Evolutionary conservation across 2,888 invertebrate species (phyloP), one percentile per base, ranked within the genome.

Genomic region (Caenorhabditis sp.): DNA sequence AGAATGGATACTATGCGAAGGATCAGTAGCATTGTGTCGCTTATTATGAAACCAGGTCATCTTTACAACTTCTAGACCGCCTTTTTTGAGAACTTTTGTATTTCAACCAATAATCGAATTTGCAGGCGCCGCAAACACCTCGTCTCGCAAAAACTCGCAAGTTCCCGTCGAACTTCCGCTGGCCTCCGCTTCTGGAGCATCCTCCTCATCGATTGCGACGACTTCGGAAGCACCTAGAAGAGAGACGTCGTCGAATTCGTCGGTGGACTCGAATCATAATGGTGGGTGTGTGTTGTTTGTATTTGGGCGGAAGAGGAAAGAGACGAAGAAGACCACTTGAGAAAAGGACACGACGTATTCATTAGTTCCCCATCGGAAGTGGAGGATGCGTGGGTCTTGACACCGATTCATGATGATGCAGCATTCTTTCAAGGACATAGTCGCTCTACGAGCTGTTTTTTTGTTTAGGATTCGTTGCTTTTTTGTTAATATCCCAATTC

Each of bases 231-330:
- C 15, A 35, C 9, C 39, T n/a, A 27, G 17, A 41, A 39, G 63
- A n/a, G 46, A 65, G 55, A 65, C 65, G 53, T 65, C 65, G 55
- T 55, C 66, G 30, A 68, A 58, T 50, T 56, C 53, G 41, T 65
- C 66, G 39, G 58, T 68, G 13, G 66, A 68, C 15, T 68, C 66
- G 24, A 68, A 68, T 68, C 66, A 68, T 58, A 68, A 68, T 68
- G 66, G 66, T 68, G 56, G 46, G 56, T 46, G 35, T 35, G 35
- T 35, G 35, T n/a, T n/a, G n/a, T n/a, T n/a, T n/a, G n/a, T n/a
- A n/a, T n/a, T n/a, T n/a, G 58, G 45, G 37, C 11, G 15, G 41
- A 35, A 20, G 9, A 35, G n/a, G 32, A 52, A 32, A 52, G 20
- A 13, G 32, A 11, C 7, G 35, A 11, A 11, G 41, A 24, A 15